These are phyloP conservation scores for Drosophila meridionalis DNA, from an alignment of 2,888 invertebrate species.

Conservation along the genomic window DNA sequence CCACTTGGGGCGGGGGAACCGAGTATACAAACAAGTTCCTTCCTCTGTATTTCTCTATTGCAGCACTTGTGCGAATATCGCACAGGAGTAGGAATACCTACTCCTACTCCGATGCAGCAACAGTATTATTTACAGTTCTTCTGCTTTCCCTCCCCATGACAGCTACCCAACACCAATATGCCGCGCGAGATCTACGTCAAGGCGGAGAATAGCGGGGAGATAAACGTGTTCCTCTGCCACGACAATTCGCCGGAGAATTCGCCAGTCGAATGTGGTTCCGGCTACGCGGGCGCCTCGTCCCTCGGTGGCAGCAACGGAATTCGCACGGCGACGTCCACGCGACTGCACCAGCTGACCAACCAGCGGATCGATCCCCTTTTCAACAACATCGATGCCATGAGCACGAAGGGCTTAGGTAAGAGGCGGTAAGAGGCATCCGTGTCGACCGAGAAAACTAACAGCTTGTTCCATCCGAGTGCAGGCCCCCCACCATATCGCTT, in stretches of 20 bases:
- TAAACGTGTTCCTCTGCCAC: conserved; percentile 97
- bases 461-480: conserved; percentile 2
- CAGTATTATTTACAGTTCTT: not conserved
- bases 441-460: not conserved
- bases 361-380: conserved; percentile 87
- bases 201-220: conserved; percentile 94
- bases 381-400: conserved; percentile 87
- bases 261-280: conserved; percentile 79
- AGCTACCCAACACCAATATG: conserved; percentile 89
- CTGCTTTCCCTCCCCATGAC: conserved; percentile 49
- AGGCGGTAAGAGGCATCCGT: not conserved
- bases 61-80: too few species aligned
- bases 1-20: too few species aligned
- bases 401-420: conserved; percentile 86
- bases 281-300: conserved; percentile 39
- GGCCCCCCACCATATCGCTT: conserved; percentile 78
- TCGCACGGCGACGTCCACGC: conserved; percentile 72
- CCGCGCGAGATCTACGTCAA: conserved; percentile 94
- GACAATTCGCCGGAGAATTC: conserved; percentile 87
- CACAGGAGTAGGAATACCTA: too few species aligned
- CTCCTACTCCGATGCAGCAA: not conserved
- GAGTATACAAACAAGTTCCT: not conserved
- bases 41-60: not conserved
- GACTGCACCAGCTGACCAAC: conserved; percentile 65
- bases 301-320: conserved; percentile 41